Percentiles rank a stretch among this genome's conserved stretches.
phyloP scores from a whole-genome alignment of 1,140 invertebrate species.

The Drosophila ohnishii region DNA sequence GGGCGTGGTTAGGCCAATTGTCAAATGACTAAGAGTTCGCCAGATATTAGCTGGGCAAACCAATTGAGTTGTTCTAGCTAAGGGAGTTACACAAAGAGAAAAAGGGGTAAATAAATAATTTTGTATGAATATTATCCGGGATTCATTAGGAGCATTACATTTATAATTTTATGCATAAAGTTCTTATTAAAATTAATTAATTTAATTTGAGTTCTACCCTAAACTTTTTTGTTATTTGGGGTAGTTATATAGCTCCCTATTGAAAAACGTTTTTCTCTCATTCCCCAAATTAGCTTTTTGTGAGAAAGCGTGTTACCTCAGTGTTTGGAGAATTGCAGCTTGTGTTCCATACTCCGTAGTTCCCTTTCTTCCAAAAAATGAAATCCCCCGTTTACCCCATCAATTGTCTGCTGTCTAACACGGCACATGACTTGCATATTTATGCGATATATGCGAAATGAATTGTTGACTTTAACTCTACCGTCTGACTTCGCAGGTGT shows the following conservation, averaged over 20 bases:
- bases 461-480: slow-evolving; percentile 61
- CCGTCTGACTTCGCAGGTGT: slow-evolving; percentile 19
- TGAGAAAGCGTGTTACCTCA: slow-evolving; percentile 12
- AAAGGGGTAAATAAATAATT: no score
- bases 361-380: not conserved
- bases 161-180: no score
- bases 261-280: not conserved
- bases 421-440: slow-evolving; percentile 72
- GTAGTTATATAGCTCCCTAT: no score
- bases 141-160: no score
- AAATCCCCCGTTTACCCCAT: slow-evolving; percentile 1
- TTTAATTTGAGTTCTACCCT: no score
- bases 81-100: not conserved
- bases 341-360: not conserved
- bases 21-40: slow-evolving; percentile 18
- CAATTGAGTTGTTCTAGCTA: slow-evolving; percentile 3
- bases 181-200: no score
- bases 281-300: slow-evolving; percentile 5
- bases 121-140: no score
- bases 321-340: slow-evolving; percentile 26
- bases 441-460: slow-evolving; percentile 69
- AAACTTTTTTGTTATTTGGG: no score
- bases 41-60: slow-evolving; percentile 21
- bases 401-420: slow-evolving; percentile 46
- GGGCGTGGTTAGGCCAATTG: slow-evolving; percentile 17